phyloP scores from a whole-genome alignment of 2,113 vertebrate species.

The Bagarius yarrelli region DNA sequence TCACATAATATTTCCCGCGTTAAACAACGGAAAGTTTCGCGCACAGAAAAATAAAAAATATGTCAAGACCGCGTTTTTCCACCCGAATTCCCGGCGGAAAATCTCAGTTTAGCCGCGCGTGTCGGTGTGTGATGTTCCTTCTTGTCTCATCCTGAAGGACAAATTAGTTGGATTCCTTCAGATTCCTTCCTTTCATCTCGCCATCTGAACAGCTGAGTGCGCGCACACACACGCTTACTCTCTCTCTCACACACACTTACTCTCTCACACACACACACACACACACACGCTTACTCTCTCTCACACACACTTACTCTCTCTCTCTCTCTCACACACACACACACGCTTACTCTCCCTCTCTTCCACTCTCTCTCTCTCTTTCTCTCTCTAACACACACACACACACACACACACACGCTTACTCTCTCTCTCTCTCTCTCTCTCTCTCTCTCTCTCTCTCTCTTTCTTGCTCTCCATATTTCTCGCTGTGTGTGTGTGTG shows the following conservation, averaged over 20 bases:
- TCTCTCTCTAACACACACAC: no score
- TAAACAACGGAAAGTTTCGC: conserved; percentile 28
- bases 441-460: no score
- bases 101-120: neutral
- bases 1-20: no score
- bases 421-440: no score
- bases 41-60: neutral
- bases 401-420: no score
- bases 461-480: no score
- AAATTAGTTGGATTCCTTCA: conserved; percentile 40
- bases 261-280: neutral
- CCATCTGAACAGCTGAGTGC: conserved; percentile 26
- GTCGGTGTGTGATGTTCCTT: conserved; percentile 45
- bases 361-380: no score
- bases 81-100: neutral
- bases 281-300: no score
- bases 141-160: conserved; percentile 44
- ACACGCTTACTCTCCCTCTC: no score
- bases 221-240: neutral
- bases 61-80: neutral
- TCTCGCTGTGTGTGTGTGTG: no score
- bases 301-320: no score
- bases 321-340: no score
- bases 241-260: neutral
- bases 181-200: conserved; percentile 18